Percentiles rank a stretch among this genome's conserved stretches.
These are phyloP conservation scores for Hirtodrosophila alboralis DNA, from an alignment of 2,888 invertebrate genomes.

Conservation along the genomic window DNA sequence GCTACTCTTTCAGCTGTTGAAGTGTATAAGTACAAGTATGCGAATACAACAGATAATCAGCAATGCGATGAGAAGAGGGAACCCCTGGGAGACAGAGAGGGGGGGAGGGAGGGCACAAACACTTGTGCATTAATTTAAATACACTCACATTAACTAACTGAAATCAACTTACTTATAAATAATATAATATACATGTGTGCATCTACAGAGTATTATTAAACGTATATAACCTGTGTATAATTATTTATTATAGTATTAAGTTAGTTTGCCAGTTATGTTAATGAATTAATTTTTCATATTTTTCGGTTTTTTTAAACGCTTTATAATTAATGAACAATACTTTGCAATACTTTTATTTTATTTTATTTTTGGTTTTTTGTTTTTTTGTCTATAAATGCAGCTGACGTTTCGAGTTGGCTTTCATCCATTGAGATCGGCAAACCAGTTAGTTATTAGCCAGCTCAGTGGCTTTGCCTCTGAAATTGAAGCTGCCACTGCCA, in stretches of 20 bases:
- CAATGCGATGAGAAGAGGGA: slow-evolving; percentile 6
- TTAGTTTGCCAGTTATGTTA: slow-evolving; percentile 19
- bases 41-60: slow-evolving; percentile 5
- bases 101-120: slow-evolving; percentile 1
- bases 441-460: slow-evolving; percentile 45
- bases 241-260: not conserved
- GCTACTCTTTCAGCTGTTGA: no score
- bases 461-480: slow-evolving; percentile 9
- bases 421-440: slow-evolving; percentile 22
- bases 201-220: slow-evolving; percentile 1
- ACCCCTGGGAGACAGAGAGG: no score
- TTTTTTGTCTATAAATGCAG: slow-evolving; percentile 23
- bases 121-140: slow-evolving; percentile 17
- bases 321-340: slow-evolving; percentile 27
- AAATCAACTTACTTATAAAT: slow-evolving; percentile 19
- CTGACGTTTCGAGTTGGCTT: slow-evolving; percentile 5
- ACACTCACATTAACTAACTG: slow-evolving; percentile 7
- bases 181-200: slow-evolving; percentile 5
- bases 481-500: slow-evolving; percentile 1
- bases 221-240: not conserved
- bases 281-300: slow-evolving; percentile 9
- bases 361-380: no score
- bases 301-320: slow-evolving; percentile 4
- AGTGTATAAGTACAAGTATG: not conserved
- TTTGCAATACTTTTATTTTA: no score